Evolutionary conservation across 2,113 vertebrate genomes (phyloP), one percentile per base, ranked within the genome.

Genomic region (Pedionomus torquatus): DNA sequence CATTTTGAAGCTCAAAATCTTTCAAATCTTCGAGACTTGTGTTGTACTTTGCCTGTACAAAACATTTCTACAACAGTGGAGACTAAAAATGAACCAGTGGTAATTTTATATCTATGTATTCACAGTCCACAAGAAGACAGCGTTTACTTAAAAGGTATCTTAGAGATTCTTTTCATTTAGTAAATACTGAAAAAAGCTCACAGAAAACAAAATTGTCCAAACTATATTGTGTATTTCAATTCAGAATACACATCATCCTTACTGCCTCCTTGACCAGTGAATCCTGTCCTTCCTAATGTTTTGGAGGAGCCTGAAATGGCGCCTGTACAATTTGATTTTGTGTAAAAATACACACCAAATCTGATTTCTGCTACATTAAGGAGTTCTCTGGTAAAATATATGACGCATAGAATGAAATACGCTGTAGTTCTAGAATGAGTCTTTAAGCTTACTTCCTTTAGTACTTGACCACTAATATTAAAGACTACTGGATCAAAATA

Each of bases 261-360:
- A 13, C 89, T 96, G 95, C 94, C 97, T 98, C 96, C 97, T 97
- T 97, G 91, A 96, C 91, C 93, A 92, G 28, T 35, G 66, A 99
- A 98, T 98, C 89, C 97, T 98, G 98, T 98, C 98, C 98, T 95
- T 97, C 51, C 96, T 98, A 97, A 97, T 98, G 97, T 98, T 98
- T 97, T 95, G 94, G 97, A 98, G 97, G 96, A 98, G 98, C 98
- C 98, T 83, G 96, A 98, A 98, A 97, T 99, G 99, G 99, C 99
- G 99, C 99, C 99, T 98, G 91, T 52, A 96, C 98, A 99, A 99
- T 99, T 99, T 98, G 98, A 99, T 99, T 99, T 99, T 97, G 98
- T 99, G 99, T 99, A 99, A 99, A 99, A 99, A 99, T 99, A 99
- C 98, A 98, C 98, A 98, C 98, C 98, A 99, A 99, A 99, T 99